Evolutionary conservation across 2,113 vertebrate genomes (phyloP), one percentile per base, ranked within the genome.

Genomic region (Tenebrosternarchus preto): DNA sequence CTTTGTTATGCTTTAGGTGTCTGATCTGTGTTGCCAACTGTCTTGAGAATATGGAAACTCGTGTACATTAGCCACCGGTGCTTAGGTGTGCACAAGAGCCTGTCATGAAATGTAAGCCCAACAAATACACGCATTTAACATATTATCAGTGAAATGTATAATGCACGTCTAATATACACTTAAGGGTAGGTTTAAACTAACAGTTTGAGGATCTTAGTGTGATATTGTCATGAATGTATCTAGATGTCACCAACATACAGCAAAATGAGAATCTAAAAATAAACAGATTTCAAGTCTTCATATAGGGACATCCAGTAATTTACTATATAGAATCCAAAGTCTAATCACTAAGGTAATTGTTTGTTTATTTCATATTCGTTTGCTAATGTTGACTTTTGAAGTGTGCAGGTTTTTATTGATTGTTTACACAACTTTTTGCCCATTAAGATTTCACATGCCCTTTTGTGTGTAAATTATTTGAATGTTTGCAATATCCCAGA

Each of bases 41-140:
- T 70, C 72, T 59, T 20, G 25, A 4, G 17, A 73, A 67, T 36
- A 60, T 31, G 72, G 83, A 85, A 85, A 85, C 50, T 68, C 24
- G n/a, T 16, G 36, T 72, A 81, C 25, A 63, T 76, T 36, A 72
- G 9, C 50, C 55, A 56, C 33, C 22, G 24, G 56, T 3, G 43
- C 55, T 66, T 74, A 55, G 12, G 39, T 71, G 24, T 67, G n/a
- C 7, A 22, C 39, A 22, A 17, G 11, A 50, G 2, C 12, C 12
- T 50, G 43, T 50, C 11, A 50, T 11, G 27, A n/a, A 55, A 4
- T 11, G 20, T 7, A n/a, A 56, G 31, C 20, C 31, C 57, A 25
- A 39, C 4, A 43, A 19, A 25, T 27, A 61, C 12, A 12, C 15
- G 43, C 1, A 50, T 50, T 9, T 50, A 50, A 1, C 43, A 50